Percentiles rank a stretch among this genome's conserved stretches.
Conservation (phyloP, 1,140 invertebrate genomes). For the Lordiphosa clarofinis region DNA sequence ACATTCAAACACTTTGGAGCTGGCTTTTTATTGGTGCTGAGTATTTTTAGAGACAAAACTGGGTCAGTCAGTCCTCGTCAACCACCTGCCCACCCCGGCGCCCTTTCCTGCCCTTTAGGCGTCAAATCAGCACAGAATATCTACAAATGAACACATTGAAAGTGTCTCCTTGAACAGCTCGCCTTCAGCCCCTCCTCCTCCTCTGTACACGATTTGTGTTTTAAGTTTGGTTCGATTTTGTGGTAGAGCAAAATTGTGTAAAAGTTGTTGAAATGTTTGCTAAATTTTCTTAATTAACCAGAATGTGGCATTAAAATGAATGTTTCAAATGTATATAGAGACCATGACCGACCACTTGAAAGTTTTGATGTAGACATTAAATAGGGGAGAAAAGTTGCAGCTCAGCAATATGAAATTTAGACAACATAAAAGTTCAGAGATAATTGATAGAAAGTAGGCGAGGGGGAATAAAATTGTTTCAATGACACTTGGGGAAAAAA, state of each 20-base stretch:
- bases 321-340: too few species aligned
- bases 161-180: slow-evolving; percentile 45
- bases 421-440: too few species aligned
- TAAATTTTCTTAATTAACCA: too few species aligned
- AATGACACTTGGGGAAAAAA: too few species aligned
- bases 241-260: neutral
- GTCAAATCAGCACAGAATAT: slow-evolving; percentile 31
- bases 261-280: neutral
- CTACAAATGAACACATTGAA: slow-evolving; percentile 43
- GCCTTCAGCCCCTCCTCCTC: neutral
- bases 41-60: slow-evolving; percentile 6
- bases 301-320: too few species aligned
- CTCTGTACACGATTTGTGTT: slow-evolving; percentile 6
- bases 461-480: too few species aligned
- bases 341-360: too few species aligned
- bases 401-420: too few species aligned
- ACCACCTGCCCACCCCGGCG: neutral
- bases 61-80: slow-evolving; percentile 2
- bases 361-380: too few species aligned
- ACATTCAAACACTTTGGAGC: slow-evolving; percentile 6
- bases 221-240: slow-evolving; percentile 2
- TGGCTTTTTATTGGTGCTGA: slow-evolving; percentile 2
- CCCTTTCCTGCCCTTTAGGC: neutral
- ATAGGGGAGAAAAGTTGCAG: too few species aligned
- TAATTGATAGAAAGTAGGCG: too few species aligned